Conservation (phyloP, 2,888 invertebrate genomes). For the Vanessa cardui region DNA sequence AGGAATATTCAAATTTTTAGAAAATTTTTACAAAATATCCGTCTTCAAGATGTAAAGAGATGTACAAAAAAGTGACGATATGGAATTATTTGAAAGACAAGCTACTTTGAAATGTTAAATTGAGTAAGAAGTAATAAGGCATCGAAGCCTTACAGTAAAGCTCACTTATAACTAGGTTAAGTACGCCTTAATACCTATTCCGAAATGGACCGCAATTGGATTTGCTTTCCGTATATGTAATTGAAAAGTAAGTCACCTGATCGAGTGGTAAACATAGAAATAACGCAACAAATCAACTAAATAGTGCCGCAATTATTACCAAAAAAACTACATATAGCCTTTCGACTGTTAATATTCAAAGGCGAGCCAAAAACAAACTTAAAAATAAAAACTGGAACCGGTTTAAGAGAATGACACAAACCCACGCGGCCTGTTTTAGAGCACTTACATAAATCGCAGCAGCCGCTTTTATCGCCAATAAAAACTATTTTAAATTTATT, state of each 20-base stretch:
- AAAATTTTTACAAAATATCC: not conserved
- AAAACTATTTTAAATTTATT: slow-evolving; percentile 54
- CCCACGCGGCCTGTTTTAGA: slow-evolving; percentile 62
- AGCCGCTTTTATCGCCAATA: slow-evolving; percentile 51
- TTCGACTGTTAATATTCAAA: slow-evolving; percentile 29
- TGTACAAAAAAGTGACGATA: not conserved
- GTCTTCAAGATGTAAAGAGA: not conserved
- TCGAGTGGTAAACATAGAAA: slow-evolving; percentile 39
- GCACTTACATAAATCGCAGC: slow-evolving; percentile 59
- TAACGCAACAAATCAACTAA: slow-evolving; percentile 29
- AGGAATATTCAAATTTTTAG: too few relatives aligned
- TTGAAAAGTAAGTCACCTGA: slow-evolving; percentile 42
- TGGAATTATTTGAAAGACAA: not conserved
- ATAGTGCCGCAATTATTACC: slow-evolving; percentile 33
- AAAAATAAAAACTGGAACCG: slow-evolving; percentile 52
- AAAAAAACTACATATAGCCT: slow-evolving; percentile 36
- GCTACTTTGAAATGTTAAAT: slow-evolving; percentile 29
- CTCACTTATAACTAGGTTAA: slow-evolving; percentile 62
- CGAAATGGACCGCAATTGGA: slow-evolving; percentile 48
- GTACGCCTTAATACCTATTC: slow-evolving; percentile 57
- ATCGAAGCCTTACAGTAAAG: slow-evolving; percentile 60
- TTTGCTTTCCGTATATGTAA: slow-evolving; percentile 27
- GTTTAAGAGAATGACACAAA: slow-evolving; percentile 53
- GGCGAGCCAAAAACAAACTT: slow-evolving; percentile 34
- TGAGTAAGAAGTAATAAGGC: slow-evolving; percentile 47